Percentiles rank a stretch among this genome's conserved stretches.
These are phyloP conservation scores for Epinotia bilunana DNA, from an alignment of 2,888 invertebrate genomes.

Conservation along the genomic window DNA sequence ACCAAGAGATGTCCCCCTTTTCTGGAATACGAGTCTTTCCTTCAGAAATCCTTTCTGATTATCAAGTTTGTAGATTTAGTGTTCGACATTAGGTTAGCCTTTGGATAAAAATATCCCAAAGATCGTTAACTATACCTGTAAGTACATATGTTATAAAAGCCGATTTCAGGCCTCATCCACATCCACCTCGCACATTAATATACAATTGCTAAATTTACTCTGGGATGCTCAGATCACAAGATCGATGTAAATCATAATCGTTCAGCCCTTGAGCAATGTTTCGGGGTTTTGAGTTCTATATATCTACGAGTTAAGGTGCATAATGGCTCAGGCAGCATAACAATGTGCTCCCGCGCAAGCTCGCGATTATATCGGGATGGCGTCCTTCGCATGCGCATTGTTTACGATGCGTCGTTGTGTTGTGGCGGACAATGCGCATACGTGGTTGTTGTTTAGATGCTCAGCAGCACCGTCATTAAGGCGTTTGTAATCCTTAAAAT, in stretches of 20 bases:
- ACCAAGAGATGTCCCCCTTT: too few relatives aligned
- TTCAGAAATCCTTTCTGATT: too few relatives aligned
- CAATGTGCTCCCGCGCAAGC: slow-evolving; percentile 18
- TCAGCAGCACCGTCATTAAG: neutral
- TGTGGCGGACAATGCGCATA: neutral
- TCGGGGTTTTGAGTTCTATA: neutral
- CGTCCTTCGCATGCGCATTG: slow-evolving; percentile 16
- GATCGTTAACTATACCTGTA: too few relatives aligned
- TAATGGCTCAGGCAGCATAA: neutral
- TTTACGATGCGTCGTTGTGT: slow-evolving; percentile 7
- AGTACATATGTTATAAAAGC: too few relatives aligned
- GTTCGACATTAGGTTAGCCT: too few relatives aligned
- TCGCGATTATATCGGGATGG: slow-evolving; percentile 34
- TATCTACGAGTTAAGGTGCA: neutral
- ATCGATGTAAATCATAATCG: slow-evolving; percentile 15
- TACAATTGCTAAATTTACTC: slow-evolving; percentile 18
- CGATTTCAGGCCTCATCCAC: too few relatives aligned
- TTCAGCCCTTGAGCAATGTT: neutral
- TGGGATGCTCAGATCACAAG: slow-evolving; percentile 25
- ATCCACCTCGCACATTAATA: neutral
- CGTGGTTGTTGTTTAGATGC: neutral
- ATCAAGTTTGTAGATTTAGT: too few relatives aligned
- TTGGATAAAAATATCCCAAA: too few relatives aligned
- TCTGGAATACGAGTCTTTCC: too few relatives aligned
- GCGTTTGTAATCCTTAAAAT: too few relatives aligned